Base-by-base conservation (phyloP, 2,797 vertebrate species). In the Poeciliopsis gracilis region DNA sequence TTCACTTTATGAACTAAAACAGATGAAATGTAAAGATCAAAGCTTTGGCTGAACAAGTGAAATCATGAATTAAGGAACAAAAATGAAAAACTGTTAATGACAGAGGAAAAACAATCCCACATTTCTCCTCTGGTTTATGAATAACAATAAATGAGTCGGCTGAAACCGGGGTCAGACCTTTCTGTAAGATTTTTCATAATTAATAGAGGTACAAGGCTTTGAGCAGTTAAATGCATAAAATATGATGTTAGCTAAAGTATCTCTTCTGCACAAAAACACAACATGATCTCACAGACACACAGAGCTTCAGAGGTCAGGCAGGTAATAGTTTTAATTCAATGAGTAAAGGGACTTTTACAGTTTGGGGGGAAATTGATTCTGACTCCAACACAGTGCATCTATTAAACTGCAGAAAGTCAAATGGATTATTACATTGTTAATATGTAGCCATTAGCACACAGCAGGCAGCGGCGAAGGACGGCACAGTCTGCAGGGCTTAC, bases 391-490 rank as follows among this genome's bases (percentile, higher is more conserved):
- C 69, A 79, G 74, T 78, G 46, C 76, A 72, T 81, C 72, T 80
- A 78, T 84, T 80, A 86, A 88, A 88, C 81, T 77, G 81, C 75
- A 86, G 79, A 83, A 88, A 90, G 84, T 89, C 76, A 79, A 70
- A 83, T 82, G 81, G 87, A 86, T 89, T 86, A 92, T 84, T 85
- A 57, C 80, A 78, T 80, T 75, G 63, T 87, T 89, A 87, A 90
- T 80, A 81, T 84, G 81, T 75, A 78, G 71, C 83, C 84, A 79
- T 43, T 77, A 89, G 90, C 87, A 81, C 77, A 67, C 83, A 80
- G 83, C 74, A 66, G 84, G 77, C 82, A 86, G 81, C 83, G 79
- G 57, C 79, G 75, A 93, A 92, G 88, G 90, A 87, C 89, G 84
- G 75, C 69, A 75, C 79, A 75, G 82, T 91, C 87, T 90, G 83